Percentiles rank a stretch among this genome's conserved stretches.
Conservation (phyloP, 2,888 invertebrate species). For the Rhogogaster chlorosoma region DNA sequence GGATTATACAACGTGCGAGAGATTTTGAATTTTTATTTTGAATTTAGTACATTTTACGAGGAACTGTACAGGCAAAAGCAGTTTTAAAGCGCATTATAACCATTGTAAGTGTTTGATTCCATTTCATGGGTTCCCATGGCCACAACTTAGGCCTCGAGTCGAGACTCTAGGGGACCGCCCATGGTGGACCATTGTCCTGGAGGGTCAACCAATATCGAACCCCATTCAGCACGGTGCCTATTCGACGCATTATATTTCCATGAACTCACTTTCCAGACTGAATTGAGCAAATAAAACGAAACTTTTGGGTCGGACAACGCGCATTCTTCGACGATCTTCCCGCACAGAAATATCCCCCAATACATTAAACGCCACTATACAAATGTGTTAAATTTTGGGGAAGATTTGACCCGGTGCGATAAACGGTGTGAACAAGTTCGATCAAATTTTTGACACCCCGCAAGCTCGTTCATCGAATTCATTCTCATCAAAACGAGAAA, state of each 20-base stretch:
- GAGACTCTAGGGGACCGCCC: constrained; percentile 57
- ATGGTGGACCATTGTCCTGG: constrained; percentile 56
- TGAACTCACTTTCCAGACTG: constrained; percentile 36
- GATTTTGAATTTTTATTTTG: background rate
- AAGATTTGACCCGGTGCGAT: background rate
- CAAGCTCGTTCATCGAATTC: background rate
- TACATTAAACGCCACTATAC: background rate
- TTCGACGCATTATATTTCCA: constrained; percentile 32
- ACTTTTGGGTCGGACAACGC: background rate
- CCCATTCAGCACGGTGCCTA: constrained; percentile 38
- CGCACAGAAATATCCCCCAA: background rate
- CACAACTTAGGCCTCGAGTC: constrained; percentile 52
- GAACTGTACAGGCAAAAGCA: constrained; percentile 7
- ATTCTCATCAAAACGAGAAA: background rate
- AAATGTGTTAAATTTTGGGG: background rate
- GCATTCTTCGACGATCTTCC: background rate
- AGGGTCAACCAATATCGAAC: constrained; percentile 46
- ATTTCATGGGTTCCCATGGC: constrained; percentile 62
- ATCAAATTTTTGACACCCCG: background rate
- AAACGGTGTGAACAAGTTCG: background rate
- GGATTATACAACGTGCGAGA: constrained; percentile 9
- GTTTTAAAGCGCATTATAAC: constrained; percentile 27
- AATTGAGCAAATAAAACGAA: constrained; percentile 24
- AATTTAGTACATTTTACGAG: constrained; percentile 23
- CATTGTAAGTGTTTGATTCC: constrained; percentile 60